Evolutionary conservation across 35 echinoderm and acorn worm genomes (phyloP).

Genomic region (Heliocidaris tuberculata): DNA sequence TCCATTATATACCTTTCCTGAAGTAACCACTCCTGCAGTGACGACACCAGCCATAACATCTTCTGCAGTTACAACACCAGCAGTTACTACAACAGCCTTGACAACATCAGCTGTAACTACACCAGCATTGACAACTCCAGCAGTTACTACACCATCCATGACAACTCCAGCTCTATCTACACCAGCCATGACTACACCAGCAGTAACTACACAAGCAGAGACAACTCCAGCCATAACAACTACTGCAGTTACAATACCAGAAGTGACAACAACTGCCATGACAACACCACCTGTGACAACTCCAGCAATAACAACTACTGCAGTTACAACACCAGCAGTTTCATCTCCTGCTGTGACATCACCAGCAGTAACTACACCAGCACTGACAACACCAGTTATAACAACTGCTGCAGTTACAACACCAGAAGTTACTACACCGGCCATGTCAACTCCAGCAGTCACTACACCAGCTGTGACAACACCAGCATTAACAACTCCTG

Average conservation of each 20-base stretch:
- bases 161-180: slow-evolving; percentile 39
- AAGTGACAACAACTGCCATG: not conserved
- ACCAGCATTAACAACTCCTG: not conserved
- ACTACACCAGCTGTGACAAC: not conserved
- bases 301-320: slow-evolving; percentile 36
- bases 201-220: not conserved
- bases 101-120: not conserved
- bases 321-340: not conserved
- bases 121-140: slow-evolving; percentile 32
- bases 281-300: slow-evolving; percentile 35
- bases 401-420: slow-evolving; percentile 31
- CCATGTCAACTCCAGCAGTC: not conserved
- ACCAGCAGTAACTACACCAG: slow-evolving; percentile 15
- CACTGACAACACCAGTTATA: not conserved
- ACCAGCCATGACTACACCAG: not conserved
- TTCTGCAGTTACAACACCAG: slow-evolving; percentile 17
- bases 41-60: slow-evolving; percentile 47
- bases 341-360: slow-evolving; percentile 41
- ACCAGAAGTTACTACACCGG: not conserved
- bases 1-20: no score
- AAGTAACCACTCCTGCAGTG: no score
- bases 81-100: no score
- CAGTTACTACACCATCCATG: slow-evolving; percentile 39
- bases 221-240: not conserved
- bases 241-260: not conserved